These are phyloP conservation scores for Apodemia hepburni DNA, from an alignment of 2,888 invertebrate genomes.

Conservation along the genomic window DNA sequence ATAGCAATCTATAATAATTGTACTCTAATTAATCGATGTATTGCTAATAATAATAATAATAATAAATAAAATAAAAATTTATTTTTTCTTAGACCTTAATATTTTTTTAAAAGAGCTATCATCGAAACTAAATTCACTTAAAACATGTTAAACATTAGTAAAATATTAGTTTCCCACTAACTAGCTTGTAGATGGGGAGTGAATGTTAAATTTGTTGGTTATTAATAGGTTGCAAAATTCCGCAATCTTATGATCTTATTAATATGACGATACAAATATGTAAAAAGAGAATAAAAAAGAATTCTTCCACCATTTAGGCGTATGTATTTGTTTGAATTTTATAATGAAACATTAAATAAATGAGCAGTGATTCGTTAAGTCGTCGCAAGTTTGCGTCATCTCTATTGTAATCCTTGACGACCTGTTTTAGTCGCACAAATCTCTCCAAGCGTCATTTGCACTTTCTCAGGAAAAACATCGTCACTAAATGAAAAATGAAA, in stretches of 20 bases:
- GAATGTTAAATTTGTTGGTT: too few relatives aligned
- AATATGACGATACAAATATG: neutral
- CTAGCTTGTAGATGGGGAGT: too few relatives aligned
- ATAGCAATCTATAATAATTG: too few relatives aligned
- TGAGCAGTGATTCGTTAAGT: neutral
- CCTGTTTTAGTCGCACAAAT: constrained; percentile 49
- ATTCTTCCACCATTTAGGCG: neutral
- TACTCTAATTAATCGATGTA: too few relatives aligned
- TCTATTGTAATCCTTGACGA: constrained; percentile 40
- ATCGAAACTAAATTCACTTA: too few relatives aligned
- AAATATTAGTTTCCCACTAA: too few relatives aligned
- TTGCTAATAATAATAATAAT: too few relatives aligned
- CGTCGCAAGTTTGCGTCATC: constrained; percentile 4
- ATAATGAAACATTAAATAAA: neutral
- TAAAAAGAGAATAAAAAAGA: neutral
- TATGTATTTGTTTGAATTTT: neutral
- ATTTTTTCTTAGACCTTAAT: too few relatives aligned
- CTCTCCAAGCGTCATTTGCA: constrained; percentile 69
- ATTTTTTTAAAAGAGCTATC: too few relatives aligned
- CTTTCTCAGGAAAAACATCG: constrained; percentile 62
- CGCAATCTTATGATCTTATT: constrained; percentile 15
- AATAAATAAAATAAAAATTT: too few relatives aligned
- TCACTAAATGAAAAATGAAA: constrained; percentile 68
- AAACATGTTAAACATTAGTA: too few relatives aligned
- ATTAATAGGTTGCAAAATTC: too few relatives aligned